Conservation (phyloP, 2,888 invertebrate species). For the Microchrysa polita region DNA sequence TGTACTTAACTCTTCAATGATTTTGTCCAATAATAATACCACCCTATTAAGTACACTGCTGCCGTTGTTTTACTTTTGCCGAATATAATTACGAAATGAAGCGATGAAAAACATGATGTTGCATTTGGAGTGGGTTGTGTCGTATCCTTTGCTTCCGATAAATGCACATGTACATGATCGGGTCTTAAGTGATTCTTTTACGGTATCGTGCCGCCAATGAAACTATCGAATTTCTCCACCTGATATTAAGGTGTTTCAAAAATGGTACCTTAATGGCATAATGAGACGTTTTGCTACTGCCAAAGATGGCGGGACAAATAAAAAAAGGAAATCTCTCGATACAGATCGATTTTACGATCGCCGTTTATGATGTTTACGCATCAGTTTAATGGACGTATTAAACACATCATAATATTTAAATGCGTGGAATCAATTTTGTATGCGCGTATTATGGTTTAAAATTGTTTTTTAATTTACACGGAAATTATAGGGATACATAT, state of each 20-base stretch:
- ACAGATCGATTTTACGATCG: not conserved
- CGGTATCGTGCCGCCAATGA: constrained; percentile 13
- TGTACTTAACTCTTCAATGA: no score
- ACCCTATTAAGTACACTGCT: no score
- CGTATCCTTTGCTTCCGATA: not conserved
- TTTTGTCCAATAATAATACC: not conserved
- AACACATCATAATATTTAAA: constrained; percentile 39
- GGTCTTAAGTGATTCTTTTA: not conserved
- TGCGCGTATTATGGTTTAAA: constrained; percentile 27
- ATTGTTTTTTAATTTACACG: not conserved
- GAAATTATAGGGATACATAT: constrained; percentile 25
- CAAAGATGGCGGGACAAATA: not conserved
- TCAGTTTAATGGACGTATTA: constrained; percentile 36
- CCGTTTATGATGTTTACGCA: constrained; percentile 33
- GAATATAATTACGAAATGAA: constrained; percentile 7
- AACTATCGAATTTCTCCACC: constrained; percentile 23
- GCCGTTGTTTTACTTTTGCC: constrained; percentile 9
- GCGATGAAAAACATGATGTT: constrained; percentile 25
- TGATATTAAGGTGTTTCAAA: constrained; percentile 14
- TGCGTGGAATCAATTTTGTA: constrained; percentile 30
- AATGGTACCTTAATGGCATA: constrained; percentile 26
- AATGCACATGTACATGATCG: not conserved
- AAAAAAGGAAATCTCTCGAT: not conserved
- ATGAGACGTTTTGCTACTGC: constrained; percentile 37
- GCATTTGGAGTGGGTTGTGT: not conserved